Evolutionary conservation across 1,140 invertebrate genomes (phyloP), one percentile per base, ranked within the genome.

Genomic region (Papilio xuthus): DNA sequence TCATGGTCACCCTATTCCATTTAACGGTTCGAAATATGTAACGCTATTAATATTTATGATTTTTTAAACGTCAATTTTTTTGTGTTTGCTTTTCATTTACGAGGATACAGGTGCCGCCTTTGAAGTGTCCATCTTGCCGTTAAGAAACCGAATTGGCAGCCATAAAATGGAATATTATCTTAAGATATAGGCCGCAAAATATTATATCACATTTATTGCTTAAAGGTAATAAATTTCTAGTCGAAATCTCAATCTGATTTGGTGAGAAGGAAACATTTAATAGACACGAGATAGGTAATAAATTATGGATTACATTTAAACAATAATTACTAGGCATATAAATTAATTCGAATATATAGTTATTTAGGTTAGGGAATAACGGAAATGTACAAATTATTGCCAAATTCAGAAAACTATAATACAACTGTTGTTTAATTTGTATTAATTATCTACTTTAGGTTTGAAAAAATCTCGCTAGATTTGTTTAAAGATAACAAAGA

Each of bases 21-120:
- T 88, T 88, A 88, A 82, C 82, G 79, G 81, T 85, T 83, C 78
- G 81, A 81, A 85, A 86, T 87, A 71, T 42, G 37, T 71, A 82
- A 84, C 84, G 84, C 88, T 90, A 92, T 90, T 89, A 92, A 92
- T 92, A 93, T 91, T 92, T 91, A 93, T 92, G 85, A 84, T 84
- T 78, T 79, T 84, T 85, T 89, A 89, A 88, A 88, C 82, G 85
- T 75, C 84, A 37, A 71, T 86, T 89, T 89, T 88, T 86, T 85
- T 86, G 87, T 92, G 91, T 93, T 93, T 92, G 87, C 86, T 90
- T 92, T 90, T 86, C 86, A 85, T 85, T 84, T 81, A 83, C 82
- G 87, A 86, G 88, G 87, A 86, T 85, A 89, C 90, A 91, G 89
- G 87, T 92, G 90, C 84, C 82, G 79, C 78, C 82, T 92, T 93